Percentiles rank a stretch among this genome's conserved stretches.
Evolutionary conservation across 2,888 invertebrate species (phyloP).

Genomic region (Eudasyphora cyanicolor): DNA sequence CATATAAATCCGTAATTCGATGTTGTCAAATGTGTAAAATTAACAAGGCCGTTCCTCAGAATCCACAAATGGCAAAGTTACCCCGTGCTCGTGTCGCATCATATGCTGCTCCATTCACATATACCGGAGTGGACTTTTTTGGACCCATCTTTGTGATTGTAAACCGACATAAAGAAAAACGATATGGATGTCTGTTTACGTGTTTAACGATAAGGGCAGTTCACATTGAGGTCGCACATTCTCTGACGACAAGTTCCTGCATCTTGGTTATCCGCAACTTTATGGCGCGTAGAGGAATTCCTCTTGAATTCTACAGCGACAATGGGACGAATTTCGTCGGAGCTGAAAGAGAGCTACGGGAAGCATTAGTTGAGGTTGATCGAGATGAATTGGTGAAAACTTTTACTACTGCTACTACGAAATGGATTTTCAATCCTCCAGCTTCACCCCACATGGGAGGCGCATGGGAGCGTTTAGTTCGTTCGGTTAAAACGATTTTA

Average conservation of each 20-base stretch:
- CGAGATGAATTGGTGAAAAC: slow-evolving; percentile 4
- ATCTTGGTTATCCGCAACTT: slow-evolving; percentile 32
- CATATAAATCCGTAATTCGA: slow-evolving; percentile 12
- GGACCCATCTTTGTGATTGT: slow-evolving; percentile 40
- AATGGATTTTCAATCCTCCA: slow-evolving; percentile 44
- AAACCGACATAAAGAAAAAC: slow-evolving; percentile 35
- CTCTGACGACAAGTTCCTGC: slow-evolving; percentile 4
- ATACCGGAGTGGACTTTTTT: slow-evolving; percentile 44
- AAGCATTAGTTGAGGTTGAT: neutral
- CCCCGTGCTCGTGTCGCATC: no score
- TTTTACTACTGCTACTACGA: slow-evolving; percentile 20
- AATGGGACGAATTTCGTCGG: slow-evolving; percentile 44
- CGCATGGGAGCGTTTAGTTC: slow-evolving; percentile 51
- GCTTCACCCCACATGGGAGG: slow-evolving; percentile 33
- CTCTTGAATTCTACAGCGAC: slow-evolving; percentile 34
- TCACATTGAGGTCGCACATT: no score
- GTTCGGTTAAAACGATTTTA: slow-evolving; percentile 5
- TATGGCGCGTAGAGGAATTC: slow-evolving; percentile 37
- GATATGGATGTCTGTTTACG: slow-evolving; percentile 53
- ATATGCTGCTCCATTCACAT: slow-evolving; percentile 10
- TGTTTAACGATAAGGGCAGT: slow-evolving; percentile 62
- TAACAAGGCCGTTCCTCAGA: neutral
- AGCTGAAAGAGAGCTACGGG: slow-evolving; percentile 41
- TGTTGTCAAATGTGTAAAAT: slow-evolving; percentile 44
- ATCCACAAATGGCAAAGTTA: slow-evolving; percentile 35